Evolutionary conservation across 2,113 vertebrate species (phyloP).

Genomic region (Syrrhaptes paradoxus): DNA sequence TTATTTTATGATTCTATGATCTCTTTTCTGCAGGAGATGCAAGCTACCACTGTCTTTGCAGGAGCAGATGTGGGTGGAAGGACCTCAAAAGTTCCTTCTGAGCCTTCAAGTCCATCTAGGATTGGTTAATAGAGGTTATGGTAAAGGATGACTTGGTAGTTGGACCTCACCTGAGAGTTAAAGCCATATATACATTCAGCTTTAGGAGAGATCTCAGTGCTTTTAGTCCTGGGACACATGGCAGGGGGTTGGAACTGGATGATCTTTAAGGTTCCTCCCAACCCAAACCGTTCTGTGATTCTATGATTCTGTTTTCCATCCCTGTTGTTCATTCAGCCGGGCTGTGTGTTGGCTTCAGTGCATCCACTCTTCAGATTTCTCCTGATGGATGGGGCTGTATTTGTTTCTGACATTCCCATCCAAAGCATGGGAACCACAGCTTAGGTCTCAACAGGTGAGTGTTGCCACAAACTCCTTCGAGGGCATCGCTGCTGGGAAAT

Average conservation of each 20-base stretch:
- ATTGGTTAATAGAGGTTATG: not conserved
- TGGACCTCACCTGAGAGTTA: not conserved
- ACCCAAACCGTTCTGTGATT: no score
- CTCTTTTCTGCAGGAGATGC: not conserved
- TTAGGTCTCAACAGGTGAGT: not conserved
- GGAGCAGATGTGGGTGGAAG: not conserved
- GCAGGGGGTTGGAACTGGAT: no score
- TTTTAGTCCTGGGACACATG: not conserved
- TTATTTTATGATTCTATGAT: no score
- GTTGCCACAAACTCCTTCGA: not conserved
- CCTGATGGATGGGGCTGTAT: not conserved
- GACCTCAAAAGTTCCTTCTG: not conserved
- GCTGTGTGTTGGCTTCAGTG: rapidly evolving
- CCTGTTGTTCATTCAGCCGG: not conserved
- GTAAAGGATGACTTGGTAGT: not conserved
- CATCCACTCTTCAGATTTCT: not conserved
- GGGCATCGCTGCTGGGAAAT: not conserved
- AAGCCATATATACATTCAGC: not conserved
- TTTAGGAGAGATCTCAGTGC: not conserved
- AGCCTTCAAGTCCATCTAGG: not conserved
- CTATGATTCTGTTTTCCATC: not conserved
- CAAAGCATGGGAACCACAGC: not conserved
- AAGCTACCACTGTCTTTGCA: not conserved
- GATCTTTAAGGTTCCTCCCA: no score
- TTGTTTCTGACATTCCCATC: not conserved